Percentiles rank a stretch among this genome's conserved stretches.
These are phyloP conservation scores for Ceratoteleas bidentatus DNA, from an alignment of 1,140 invertebrate genomes.

Conservation along the genomic window DNA sequence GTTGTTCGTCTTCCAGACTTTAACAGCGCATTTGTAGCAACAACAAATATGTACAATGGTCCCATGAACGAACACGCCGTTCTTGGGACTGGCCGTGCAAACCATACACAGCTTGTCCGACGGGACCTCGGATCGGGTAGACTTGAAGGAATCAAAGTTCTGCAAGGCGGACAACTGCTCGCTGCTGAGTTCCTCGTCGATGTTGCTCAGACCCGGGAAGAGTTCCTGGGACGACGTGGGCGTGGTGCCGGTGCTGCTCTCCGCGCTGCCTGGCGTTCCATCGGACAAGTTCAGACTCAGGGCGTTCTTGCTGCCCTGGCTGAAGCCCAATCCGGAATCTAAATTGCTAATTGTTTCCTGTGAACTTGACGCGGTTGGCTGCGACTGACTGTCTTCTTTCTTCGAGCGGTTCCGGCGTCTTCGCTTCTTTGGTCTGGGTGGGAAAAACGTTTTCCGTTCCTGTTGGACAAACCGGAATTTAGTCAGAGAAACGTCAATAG, in stretches of 20 bases:
- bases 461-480: constrained; percentile 66
- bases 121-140: constrained; percentile 37
- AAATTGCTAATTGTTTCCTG: constrained; percentile 49
- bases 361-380: constrained; percentile 11
- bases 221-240: constrained; percentile 28
- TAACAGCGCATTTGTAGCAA: too few species aligned
- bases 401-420: constrained; percentile 15
- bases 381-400: constrained; percentile 12
- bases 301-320: constrained; percentile 54
- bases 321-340: constrained; percentile 69
- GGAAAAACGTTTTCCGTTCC: constrained; percentile 85
- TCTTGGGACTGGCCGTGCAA: constrained; percentile 83
- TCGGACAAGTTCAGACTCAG: constrained; percentile 32
- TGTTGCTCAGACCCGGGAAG: not conserved
- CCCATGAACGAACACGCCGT: constrained; percentile 85
- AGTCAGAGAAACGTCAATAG: not conserved
- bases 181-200: not conserved
- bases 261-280: constrained; percentile 16
- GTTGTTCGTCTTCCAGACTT: too few species aligned
- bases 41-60: constrained; percentile 84
- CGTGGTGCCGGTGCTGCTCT: constrained; percentile 25
- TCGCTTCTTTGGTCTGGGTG: constrained; percentile 83
- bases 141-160: constrained; percentile 12
- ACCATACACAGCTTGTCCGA: constrained; percentile 82
- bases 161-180: too few species aligned